phyloP scores from a whole-genome alignment of 64 coral and sea anemone species.

The Platygyra sinensis region DNA sequence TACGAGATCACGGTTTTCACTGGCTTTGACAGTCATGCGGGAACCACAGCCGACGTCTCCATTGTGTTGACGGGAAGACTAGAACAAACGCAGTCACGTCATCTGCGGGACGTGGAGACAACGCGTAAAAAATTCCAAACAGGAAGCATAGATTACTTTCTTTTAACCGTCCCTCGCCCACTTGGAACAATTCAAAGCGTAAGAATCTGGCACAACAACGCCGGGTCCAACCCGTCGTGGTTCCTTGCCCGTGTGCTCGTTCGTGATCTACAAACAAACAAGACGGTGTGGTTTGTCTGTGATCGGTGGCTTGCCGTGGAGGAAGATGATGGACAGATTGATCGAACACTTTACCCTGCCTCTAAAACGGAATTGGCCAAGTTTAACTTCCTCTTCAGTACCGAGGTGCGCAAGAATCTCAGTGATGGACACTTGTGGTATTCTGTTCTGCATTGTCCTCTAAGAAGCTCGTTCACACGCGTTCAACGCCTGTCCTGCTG shows the following conservation, averaged over 20 bases:
- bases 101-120: conserved; percentile 49
- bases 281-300: conserved; percentile 54
- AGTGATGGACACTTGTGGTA: conserved; percentile 71
- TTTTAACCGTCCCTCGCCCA: conserved; percentile 50
- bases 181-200: conserved; percentile 21
- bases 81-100: conserved; percentile 54
- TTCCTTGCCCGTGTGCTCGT: conserved; percentile 34
- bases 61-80: conserved; percentile 58
- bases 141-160: conserved; percentile 48
- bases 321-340: conserved; percentile 69
- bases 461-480: conserved; percentile 50
- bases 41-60: conserved; percentile 72
- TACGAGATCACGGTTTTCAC: conserved; percentile 78
- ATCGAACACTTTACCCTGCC: conserved; percentile 19
- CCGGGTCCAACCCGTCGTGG: conserved; percentile 55
- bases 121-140: conserved; percentile 50
- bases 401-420: conserved; percentile 56
- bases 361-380: conserved; percentile 26
- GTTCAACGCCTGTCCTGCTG: conserved; percentile 62
- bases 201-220: conserved; percentile 63
- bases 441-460: conserved; percentile 34
- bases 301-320: conserved; percentile 69
- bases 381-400: conserved; percentile 56
- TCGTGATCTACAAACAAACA: conserved; percentile 56
- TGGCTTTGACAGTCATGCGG: conserved; percentile 56